A percentile compares a stretch with the other conserved stretches of the same genome.
phyloP scores from a whole-genome alignment of 2,797 vertebrate genomes.

The Rhadinocentrus ornatus region DNA sequence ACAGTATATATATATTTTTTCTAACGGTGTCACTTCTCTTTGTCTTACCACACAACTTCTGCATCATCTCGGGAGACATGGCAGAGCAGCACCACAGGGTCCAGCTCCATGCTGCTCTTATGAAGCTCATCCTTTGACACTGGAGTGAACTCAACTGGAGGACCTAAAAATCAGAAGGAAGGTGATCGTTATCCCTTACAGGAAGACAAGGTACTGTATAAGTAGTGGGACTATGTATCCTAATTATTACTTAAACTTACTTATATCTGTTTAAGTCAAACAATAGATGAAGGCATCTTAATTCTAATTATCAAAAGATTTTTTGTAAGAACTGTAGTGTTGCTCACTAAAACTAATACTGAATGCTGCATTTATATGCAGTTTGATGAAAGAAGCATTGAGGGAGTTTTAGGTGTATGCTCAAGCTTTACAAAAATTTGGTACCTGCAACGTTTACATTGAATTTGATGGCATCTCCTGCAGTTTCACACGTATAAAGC shows the following conservation, averaged over 20 bases:
- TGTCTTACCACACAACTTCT: constrained; percentile 76
- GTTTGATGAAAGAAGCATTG: background rate
- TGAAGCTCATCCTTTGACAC: constrained; percentile 75
- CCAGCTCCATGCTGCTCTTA: constrained; percentile 82
- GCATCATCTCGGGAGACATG: constrained; percentile 84
- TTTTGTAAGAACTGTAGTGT: no score
- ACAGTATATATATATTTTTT: background rate
- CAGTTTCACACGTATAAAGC: constrained; percentile 77
- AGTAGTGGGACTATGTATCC: background rate
- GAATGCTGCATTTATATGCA: no score
- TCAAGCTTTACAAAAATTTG: background rate
- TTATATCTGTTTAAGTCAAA: background rate
- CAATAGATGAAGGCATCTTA: no score
- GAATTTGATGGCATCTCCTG: constrained; percentile 73
- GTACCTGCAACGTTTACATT: constrained; percentile 78
- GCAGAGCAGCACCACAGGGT: constrained; percentile 87
- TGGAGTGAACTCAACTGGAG: constrained; percentile 76
- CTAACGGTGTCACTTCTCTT: background rate
- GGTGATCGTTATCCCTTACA: background rate
- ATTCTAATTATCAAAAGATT: no score
- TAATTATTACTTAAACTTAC: background rate
- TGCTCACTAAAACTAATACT: no score
- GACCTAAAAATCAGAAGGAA: constrained; percentile 56
- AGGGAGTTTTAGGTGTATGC: background rate
- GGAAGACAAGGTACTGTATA: background rate